These are phyloP conservation scores for Cheilinus undulatus DNA, from an alignment of 2,113 vertebrate species.

Conservation along the genomic window DNA sequence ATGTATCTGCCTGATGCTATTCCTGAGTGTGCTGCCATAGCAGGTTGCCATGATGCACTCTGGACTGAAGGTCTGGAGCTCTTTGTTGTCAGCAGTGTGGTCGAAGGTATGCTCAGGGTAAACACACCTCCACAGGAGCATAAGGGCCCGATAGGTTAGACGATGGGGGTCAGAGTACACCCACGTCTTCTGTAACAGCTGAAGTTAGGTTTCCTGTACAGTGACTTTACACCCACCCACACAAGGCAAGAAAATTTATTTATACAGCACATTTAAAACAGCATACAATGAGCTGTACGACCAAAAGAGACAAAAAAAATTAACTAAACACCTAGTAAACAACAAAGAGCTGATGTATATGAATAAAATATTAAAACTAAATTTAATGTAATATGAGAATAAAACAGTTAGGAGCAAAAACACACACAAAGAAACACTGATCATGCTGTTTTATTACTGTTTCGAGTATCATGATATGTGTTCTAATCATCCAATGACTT, in stretches of 20 bases:
- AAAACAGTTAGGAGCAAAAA: too few relatives aligned
- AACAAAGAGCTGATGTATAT: too few relatives aligned
- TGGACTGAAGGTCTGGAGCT: conserved; percentile 19
- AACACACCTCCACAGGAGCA: conserved; percentile 39
- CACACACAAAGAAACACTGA: too few relatives aligned
- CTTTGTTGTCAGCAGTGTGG: conserved; percentile 34
- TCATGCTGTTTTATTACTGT: background rate
- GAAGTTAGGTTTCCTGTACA: conserved; percentile 22
- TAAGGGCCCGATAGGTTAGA: conserved; percentile 7
- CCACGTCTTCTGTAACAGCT: conserved; percentile 9
- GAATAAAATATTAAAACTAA: too few relatives aligned
- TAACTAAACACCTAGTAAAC: too few relatives aligned
- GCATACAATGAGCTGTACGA: too few relatives aligned
- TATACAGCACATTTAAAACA: too few relatives aligned
- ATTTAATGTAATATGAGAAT: too few relatives aligned
- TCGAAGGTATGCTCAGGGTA: conserved; percentile 15
- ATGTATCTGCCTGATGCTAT: conserved; percentile 6
- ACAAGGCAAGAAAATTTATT: too few relatives aligned
- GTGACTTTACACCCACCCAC: conserved; percentile 23
- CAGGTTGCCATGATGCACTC: conserved; percentile 10
- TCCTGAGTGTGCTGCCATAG: conserved; percentile 5
- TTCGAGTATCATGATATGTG: background rate
- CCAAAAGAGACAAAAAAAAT: too few relatives aligned
- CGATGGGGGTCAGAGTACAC: conserved; percentile 41
- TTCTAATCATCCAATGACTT: background rate